Evolutionary conservation across 2,113 vertebrate species (phyloP).

Genomic region (Rhea pennata): DNA sequence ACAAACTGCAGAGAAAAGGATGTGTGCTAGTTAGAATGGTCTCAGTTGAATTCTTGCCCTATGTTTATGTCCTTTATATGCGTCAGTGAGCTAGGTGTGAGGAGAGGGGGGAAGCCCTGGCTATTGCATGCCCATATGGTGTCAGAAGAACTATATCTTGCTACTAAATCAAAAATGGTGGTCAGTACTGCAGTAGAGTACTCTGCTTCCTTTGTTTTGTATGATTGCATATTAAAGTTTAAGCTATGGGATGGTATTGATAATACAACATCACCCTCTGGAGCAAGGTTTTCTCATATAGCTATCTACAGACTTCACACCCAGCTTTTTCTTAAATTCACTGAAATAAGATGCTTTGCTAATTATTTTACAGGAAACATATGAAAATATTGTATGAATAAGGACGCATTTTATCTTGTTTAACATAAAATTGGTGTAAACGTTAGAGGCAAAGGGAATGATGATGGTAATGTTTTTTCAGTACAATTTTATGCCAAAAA

Average conservation of each 20-base stretch:
- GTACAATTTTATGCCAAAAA: not conserved
- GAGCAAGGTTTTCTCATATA: not conserved
- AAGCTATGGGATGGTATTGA: accelerated
- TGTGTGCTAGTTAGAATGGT: not conserved
- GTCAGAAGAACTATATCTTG: not conserved
- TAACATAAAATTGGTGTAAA: not conserved
- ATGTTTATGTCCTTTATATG: not conserved
- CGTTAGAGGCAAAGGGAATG: not conserved
- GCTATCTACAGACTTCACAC: not conserved
- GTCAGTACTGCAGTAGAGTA: not conserved
- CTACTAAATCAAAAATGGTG: not conserved
- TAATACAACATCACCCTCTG: not conserved
- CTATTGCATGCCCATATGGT: accelerated
- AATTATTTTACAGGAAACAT: not conserved
- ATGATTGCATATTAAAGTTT: not conserved
- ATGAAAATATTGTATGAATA: not conserved
- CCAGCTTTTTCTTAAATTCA: not conserved
- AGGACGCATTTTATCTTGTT: not conserved
- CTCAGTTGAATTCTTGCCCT: not conserved
- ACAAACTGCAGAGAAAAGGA: not conserved
- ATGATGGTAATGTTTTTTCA: not conserved
- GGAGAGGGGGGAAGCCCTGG: not conserved
- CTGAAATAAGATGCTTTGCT: not conserved
- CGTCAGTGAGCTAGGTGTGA: not conserved
- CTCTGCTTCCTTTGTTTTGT: not conserved